These are phyloP conservation scores for Chondrilla cf. caribensis DNA, from an alignment of 37 sponge, comb jelly and placozoan species.

Conservation along the genomic window DNA sequence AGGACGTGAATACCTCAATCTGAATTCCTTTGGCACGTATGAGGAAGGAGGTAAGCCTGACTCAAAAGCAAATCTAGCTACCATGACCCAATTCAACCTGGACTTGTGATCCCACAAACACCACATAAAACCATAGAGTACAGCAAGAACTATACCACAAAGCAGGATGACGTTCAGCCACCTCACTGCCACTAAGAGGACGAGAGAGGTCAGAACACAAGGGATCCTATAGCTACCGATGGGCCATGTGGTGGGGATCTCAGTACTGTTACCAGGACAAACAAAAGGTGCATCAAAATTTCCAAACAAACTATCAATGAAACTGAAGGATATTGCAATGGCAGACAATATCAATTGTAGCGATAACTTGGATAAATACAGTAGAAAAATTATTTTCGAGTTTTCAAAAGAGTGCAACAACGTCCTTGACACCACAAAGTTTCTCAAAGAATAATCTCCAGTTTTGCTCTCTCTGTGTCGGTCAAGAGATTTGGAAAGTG, in stretches of 20 bases:
- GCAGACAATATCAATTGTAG: neutral
- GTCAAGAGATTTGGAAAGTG: slow-evolving; percentile 34
- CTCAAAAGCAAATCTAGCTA: slow-evolving; percentile 48
- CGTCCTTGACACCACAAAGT: slow-evolving; percentile 33
- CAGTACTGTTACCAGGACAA: slow-evolving; percentile 36
- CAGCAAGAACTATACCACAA: neutral
- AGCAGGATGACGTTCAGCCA: slow-evolving; percentile 49
- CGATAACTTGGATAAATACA: neutral
- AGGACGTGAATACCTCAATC: neutral
- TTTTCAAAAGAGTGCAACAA: neutral
- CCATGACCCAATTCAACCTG: slow-evolving; percentile 33
- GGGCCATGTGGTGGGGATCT: slow-evolving; percentile 23
- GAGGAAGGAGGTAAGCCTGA: slow-evolving; percentile 29
- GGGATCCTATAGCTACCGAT: neutral
- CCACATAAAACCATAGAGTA: slow-evolving; percentile 38
- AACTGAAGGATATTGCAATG: neutral
- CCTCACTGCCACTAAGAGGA: slow-evolving; percentile 39
- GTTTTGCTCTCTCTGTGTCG: slow-evolving; percentile 41
- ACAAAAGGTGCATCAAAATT: slow-evolving; percentile 43
- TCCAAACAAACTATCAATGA: slow-evolving; percentile 30
- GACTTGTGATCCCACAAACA: slow-evolving; percentile 30
- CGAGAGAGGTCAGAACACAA: slow-evolving; percentile 34
- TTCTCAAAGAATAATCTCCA: slow-evolving; percentile 36
- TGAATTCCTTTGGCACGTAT: slow-evolving; percentile 25
- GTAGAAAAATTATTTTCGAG: neutral